phyloP scores from a whole-genome alignment of 2,888 invertebrate genomes.

The Agrilus cyanescens region DNA sequence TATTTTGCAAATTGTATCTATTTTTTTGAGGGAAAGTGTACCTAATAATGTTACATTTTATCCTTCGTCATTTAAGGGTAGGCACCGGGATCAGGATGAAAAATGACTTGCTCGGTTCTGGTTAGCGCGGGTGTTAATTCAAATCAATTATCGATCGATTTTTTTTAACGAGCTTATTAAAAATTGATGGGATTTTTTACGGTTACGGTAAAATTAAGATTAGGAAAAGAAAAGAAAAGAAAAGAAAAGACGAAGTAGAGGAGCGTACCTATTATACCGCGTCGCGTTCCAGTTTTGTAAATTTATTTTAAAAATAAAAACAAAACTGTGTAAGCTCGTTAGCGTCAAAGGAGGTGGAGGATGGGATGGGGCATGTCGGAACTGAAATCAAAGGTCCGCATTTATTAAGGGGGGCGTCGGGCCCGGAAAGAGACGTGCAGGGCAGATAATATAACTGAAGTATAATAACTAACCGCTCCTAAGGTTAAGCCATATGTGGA shows the following conservation, averaged over 20 bases:
- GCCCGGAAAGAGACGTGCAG: constrained; percentile 23
- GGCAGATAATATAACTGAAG: too few relatives aligned
- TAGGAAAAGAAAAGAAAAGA: too few relatives aligned
- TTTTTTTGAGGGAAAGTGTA: too few relatives aligned
- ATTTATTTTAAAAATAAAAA: constrained; percentile 13
- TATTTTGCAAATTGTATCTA: too few relatives aligned
- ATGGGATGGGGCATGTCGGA: constrained; percentile 19
- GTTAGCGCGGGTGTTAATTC: constrained; percentile 2
- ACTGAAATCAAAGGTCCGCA: constrained; percentile 23
- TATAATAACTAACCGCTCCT: constrained; percentile 27
- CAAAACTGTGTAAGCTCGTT: constrained; percentile 20
- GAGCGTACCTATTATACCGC: too few relatives aligned
- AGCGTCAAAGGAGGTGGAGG: constrained; percentile 6
- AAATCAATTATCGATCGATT: constrained; percentile 3
- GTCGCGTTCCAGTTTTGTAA: too few relatives aligned
- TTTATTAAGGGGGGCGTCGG: constrained; percentile 17
- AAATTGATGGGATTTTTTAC: constrained; percentile 9
- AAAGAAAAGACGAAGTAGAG: too few relatives aligned
- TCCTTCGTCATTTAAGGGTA: too few relatives aligned
- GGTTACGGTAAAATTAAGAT: constrained; percentile 9
- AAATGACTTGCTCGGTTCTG: constrained; percentile 10
- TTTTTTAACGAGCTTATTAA: not conserved
- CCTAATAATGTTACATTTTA: too few relatives aligned
- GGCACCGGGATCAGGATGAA: constrained; percentile 5
- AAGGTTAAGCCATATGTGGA: constrained; percentile 29